Evolutionary conservation across 2,797 vertebrate species (phyloP).

Genomic region (Vireo griseus): DNA sequence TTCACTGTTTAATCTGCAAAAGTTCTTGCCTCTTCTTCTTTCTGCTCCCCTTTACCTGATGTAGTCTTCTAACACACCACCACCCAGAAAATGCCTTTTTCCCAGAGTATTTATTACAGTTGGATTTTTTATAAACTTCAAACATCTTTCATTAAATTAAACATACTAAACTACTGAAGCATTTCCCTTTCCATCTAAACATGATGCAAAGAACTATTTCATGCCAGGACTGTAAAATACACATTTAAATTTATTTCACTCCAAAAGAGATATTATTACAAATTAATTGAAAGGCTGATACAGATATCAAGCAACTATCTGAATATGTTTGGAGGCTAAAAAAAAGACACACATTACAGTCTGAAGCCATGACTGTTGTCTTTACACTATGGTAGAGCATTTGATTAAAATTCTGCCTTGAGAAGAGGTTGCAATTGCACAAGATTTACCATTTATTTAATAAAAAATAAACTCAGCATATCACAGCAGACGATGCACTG

Average conservation of each 20-base stretch:
- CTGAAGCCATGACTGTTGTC: background rate
- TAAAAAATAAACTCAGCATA: background rate
- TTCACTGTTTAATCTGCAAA: background rate
- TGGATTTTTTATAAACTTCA: background rate
- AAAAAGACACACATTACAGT: background rate
- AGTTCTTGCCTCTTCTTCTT: background rate
- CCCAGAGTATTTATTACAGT: background rate
- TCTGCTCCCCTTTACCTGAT: background rate
- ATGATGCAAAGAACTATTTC: background rate
- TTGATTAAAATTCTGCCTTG: background rate
- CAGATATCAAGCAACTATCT: background rate
- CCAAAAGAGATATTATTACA: background rate
- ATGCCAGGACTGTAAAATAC: background rate
- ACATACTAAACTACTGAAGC: background rate
- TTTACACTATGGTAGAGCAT: background rate
- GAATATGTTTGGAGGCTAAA: background rate
- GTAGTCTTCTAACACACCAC: background rate
- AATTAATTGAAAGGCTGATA: background rate
- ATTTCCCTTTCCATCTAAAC: background rate
- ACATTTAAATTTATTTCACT: background rate
- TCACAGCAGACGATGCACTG: background rate
- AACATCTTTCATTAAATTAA: background rate
- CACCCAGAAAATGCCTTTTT: background rate
- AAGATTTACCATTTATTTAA: background rate
- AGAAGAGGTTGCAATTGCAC: background rate